A percentile compares a stretch with the other conserved stretches of the same genome.
Evolutionary conservation across 2,113 vertebrate genomes (phyloP).

Genomic region (Gambusia holbrooki): DNA sequence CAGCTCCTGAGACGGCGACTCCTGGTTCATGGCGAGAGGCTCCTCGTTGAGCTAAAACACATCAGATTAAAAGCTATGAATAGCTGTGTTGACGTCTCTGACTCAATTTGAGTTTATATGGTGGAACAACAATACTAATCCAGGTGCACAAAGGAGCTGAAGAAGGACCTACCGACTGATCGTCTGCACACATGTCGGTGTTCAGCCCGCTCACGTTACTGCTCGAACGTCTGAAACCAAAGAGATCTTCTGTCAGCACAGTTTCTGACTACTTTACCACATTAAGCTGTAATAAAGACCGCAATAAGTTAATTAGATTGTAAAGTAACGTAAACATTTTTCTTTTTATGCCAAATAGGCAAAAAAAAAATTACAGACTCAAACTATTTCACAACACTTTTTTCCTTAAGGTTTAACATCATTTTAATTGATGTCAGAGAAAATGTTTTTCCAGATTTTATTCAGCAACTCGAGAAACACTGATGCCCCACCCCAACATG

Average conservation of each 20-base stretch:
- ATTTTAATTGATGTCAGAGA: background rate
- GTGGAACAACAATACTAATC: background rate
- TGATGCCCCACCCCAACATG: background rate
- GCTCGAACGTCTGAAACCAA: slow-evolving; percentile 87
- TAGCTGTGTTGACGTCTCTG: background rate
- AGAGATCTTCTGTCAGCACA: background rate
- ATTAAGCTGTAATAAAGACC: background rate
- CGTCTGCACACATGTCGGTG: slow-evolving; percentile 92
- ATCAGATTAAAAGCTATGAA: too few relatives aligned
- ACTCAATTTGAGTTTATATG: background rate
- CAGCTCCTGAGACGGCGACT: slow-evolving; percentile 77
- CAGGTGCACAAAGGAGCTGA: background rate
- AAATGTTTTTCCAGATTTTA: background rate
- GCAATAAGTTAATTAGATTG: too few relatives aligned
- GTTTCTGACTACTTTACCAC: background rate
- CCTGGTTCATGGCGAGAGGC: slow-evolving; percentile 77
- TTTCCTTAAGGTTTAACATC: background rate
- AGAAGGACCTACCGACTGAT: slow-evolving; percentile 85
- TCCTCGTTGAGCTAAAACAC: slow-evolving; percentile 85
- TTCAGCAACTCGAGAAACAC: background rate
- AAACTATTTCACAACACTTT: background rate
- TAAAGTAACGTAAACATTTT: too few relatives aligned
- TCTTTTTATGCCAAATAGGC: too few relatives aligned
- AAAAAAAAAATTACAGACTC: background rate
- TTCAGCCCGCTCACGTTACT: slow-evolving; percentile 96